A percentile compares a stretch with the other conserved stretches of the same genome.
Evolutionary conservation across 2,797 vertebrate species (phyloP).

Genomic region (Sparus aurata): DNA sequence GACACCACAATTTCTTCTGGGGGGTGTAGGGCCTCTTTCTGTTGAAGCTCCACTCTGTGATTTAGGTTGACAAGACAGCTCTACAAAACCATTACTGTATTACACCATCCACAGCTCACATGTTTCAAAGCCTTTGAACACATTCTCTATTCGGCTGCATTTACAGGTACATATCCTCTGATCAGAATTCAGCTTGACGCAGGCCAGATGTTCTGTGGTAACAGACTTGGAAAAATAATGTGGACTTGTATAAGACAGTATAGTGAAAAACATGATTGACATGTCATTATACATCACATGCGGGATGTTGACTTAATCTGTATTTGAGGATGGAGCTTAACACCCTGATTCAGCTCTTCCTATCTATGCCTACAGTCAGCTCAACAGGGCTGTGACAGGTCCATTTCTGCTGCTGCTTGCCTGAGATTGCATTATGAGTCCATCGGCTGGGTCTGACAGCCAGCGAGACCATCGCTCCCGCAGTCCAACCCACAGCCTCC

Average conservation of each 20-base stretch:
- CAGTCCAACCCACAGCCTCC: slow-evolving; percentile 28
- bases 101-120: no score
- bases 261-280: slow-evolving; percentile 27
- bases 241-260: background rate
- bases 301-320: slow-evolving; percentile 52
- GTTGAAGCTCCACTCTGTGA: background rate
- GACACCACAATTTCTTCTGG: background rate
- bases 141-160: background rate
- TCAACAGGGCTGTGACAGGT: slow-evolving; percentile 44
- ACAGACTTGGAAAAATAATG: slow-evolving; percentile 14
- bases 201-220: background rate
- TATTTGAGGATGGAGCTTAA: slow-evolving; percentile 1
- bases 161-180: background rate
- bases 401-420: slow-evolving; percentile 39
- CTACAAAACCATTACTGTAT: background rate
- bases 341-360: background rate
- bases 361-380: slow-evolving; percentile 24
- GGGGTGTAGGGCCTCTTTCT: background rate
- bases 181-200: background rate
- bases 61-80: background rate
- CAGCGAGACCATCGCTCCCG: background rate
- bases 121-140: background rate
- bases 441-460: slow-evolving; percentile 24
- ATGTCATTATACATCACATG: slow-evolving; percentile 32
- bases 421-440: slow-evolving; percentile 55